These are phyloP conservation scores for Clusia tigrina DNA, from an alignment of 2,888 invertebrate genomes.

Conservation along the genomic window DNA sequence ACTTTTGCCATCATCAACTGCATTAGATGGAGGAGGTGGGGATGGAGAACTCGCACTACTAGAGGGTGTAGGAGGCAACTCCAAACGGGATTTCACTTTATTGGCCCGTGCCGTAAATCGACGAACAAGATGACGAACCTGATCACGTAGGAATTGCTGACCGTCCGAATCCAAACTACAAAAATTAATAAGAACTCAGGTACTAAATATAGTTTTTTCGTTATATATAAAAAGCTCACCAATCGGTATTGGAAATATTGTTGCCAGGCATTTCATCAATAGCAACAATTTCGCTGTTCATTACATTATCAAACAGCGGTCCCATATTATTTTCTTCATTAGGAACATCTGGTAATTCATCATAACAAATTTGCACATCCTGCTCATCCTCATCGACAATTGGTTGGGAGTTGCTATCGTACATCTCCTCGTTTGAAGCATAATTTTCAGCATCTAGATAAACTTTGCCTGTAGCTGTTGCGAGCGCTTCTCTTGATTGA, in stretches of 20 bases:
- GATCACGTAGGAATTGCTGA: slow-evolving; percentile 61
- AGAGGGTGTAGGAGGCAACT: slow-evolving; percentile 72
- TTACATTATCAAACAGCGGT: slow-evolving; percentile 34
- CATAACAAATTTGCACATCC: slow-evolving; percentile 61
- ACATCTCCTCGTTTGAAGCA: slow-evolving; percentile 35
- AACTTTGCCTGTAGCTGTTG: slow-evolving; percentile 44
- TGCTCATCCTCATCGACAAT: slow-evolving; percentile 52
- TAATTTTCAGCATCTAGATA: slow-evolving; percentile 21
- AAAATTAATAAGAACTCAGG: neutral
- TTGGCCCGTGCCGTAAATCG: slow-evolving; percentile 71
- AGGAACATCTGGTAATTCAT: slow-evolving; percentile 57
- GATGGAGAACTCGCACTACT: slow-evolving; percentile 67
- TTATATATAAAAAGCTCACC: slow-evolving; percentile 31
- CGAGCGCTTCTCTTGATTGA: slow-evolving; percentile 34
- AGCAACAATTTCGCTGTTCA: slow-evolving; percentile 53
- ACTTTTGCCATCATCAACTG: slow-evolving; percentile 36
- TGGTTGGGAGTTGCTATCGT: slow-evolving; percentile 46
- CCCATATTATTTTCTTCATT: slow-evolving; percentile 58
- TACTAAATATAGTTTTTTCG: neutral
- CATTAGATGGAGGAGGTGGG: slow-evolving; percentile 49
- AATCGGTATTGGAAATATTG: slow-evolving; percentile 50
- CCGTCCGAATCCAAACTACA: slow-evolving; percentile 58
- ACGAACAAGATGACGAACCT: slow-evolving; percentile 68
- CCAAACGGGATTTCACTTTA: slow-evolving; percentile 68
- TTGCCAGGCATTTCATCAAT: slow-evolving; percentile 37